Conservation (phyloP, 2,797 vertebrate species). For the Pogoniulus pusillus region DNA sequence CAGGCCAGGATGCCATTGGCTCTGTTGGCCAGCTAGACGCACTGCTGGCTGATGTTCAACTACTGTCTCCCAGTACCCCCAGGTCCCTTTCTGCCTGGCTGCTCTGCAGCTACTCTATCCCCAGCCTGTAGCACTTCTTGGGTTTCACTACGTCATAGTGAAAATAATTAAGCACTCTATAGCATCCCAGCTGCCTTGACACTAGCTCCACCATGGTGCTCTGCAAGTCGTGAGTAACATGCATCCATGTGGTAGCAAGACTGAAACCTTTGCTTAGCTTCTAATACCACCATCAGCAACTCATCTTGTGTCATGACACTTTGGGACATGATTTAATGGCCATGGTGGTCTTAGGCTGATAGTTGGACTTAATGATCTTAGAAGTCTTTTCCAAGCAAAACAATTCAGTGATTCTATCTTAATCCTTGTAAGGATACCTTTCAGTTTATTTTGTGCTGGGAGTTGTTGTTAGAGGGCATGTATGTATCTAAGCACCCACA, state of each 20-base stretch:
- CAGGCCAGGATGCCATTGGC: too few species aligned
- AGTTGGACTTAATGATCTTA: too few species aligned
- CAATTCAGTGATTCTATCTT: not conserved
- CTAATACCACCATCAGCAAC: not conserved
- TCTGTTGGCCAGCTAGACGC: too few species aligned
- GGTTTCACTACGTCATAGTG: not conserved
- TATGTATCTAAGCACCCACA: not conserved
- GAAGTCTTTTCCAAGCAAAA: too few species aligned
- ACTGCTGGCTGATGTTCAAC: too few species aligned
- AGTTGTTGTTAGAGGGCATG: not conserved
- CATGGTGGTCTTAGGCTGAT: too few species aligned
- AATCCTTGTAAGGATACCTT: not conserved
- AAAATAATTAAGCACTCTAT: not conserved
- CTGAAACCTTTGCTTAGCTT: not conserved
- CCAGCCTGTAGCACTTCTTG: too few species aligned
- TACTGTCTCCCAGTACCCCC: too few species aligned
- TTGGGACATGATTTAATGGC: too few species aligned
- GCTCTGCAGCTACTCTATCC: too few species aligned
- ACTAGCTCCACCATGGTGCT: not conserved
- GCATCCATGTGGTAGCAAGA: not conserved
- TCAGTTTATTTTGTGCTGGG: not conserved
- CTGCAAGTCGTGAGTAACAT: not conserved
- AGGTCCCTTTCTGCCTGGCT: too few species aligned
- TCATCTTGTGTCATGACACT: not conserved
- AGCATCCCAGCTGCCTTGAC: not conserved